Percentiles rank a stretch among this genome's conserved stretches.
Evolutionary conservation across 2,888 invertebrate species (phyloP).

Genomic region (Lepidocyrtinus sp.): DNA sequence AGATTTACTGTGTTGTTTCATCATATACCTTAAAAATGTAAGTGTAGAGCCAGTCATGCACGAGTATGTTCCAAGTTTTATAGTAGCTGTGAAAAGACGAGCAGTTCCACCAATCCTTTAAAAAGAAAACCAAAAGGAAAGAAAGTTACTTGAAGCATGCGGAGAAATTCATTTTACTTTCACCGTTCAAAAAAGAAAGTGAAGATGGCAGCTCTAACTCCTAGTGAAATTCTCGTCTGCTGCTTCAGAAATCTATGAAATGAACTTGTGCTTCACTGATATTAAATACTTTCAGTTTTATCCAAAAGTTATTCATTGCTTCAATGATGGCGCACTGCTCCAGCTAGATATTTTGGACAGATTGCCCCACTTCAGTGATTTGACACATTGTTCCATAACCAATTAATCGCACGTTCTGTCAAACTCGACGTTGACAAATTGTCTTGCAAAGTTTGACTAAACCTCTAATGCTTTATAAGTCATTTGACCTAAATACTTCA

Average conservation of each 20-base stretch:
- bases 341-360: no score
- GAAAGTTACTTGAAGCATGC: background rate
- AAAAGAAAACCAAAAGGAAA: constrained; percentile 49
- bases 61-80: constrained; percentile 95
- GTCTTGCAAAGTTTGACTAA: no score
- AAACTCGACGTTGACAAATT: constrained; percentile 41
- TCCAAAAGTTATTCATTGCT: no score
- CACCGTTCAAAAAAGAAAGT: constrained; percentile 21
- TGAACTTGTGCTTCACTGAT: no score
- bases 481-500: no score
- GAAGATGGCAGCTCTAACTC: background rate
- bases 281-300: background rate
- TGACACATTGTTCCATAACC: no score
- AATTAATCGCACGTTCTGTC: no score
- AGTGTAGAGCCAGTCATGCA: constrained; percentile 93
- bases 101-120: constrained; percentile 95
- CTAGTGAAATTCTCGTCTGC: background rate
- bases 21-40: constrained; percentile 86
- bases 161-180: background rate
- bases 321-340: no score
- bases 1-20: background rate
- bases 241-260: background rate
- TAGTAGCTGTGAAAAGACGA: constrained; percentile 87
- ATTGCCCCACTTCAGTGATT: no score
- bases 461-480: no score